Evolutionary conservation across 2,113 vertebrate species (phyloP).

Genomic region (Melospiza melodia): DNA sequence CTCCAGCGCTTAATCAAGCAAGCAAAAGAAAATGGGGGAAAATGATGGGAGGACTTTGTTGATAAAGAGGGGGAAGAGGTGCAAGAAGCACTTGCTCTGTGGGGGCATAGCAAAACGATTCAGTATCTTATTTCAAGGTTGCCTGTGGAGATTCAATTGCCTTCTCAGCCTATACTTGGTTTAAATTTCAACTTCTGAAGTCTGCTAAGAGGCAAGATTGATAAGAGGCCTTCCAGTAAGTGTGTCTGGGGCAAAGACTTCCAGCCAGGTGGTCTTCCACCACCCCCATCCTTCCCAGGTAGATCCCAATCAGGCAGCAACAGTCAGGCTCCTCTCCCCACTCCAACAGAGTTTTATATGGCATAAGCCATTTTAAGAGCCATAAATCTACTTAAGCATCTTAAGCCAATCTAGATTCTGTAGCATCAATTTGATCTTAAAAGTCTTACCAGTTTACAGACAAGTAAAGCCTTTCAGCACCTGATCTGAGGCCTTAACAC

Average conservation of each 20-base stretch:
- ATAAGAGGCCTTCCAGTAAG: neutral
- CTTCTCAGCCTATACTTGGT: neutral
- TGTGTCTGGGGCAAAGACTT: neutral
- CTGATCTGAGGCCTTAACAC: neutral
- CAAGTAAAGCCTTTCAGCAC: neutral
- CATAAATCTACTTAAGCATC: conserved; percentile 31
- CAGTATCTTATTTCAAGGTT: neutral
- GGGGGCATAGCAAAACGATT: neutral
- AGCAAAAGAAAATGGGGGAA: neutral
- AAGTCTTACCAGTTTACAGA: neutral
- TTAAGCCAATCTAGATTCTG: conserved; percentile 24
- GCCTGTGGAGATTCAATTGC: neutral
- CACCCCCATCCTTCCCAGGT: neutral
- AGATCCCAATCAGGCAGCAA: neutral
- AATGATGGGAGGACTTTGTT: neutral
- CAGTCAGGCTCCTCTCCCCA: neutral
- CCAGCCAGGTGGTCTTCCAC: neutral
- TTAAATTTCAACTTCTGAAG: neutral
- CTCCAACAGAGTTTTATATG: neutral
- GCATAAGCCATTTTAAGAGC: conserved; percentile 38
- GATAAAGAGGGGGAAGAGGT: neutral
- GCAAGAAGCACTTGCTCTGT: neutral
- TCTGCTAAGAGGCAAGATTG: neutral
- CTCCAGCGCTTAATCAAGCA: neutral
- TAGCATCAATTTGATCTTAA: conserved; percentile 21